Evolutionary conservation across 2,888 invertebrate genomes (phyloP), one percentile per base, ranked within the genome.

Genomic region (Meghimatium bilineatum): DNA sequence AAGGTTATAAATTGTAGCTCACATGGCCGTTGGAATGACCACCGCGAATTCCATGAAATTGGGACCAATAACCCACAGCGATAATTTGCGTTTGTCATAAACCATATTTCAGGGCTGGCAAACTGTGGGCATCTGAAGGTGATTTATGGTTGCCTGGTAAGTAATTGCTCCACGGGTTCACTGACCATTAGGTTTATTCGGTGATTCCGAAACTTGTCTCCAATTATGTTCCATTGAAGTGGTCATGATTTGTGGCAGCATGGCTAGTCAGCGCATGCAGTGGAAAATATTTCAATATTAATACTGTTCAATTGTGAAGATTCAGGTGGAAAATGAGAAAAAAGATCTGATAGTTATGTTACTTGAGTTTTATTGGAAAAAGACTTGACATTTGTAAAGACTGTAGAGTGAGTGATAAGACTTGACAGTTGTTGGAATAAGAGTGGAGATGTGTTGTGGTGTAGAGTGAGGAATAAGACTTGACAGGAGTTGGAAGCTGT

Each of bases 51-150:
- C 34, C 20, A 1, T 52, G 60, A 56, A 80, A 71, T n/a, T 52
- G 80, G 71, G 29, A 67, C 71, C 52, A 49, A 8, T 32, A 52
- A 74, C 36, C 44, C 32, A 12, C 17, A 12, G 34, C 34, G 32
- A 34, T 38, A 69, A 71, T 80, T 71, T 71, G 71, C 36, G 44
- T 34, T 69, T 80, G 80, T 71, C 80, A 80, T 69, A 71, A 71
- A 44, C 69, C 80, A 71, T 71, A 80, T 71, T 71, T 52, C 71
- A 80, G 0, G 36, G 32, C n/a, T 66, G n/a, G 67, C 36, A n/a
- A 36, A 17, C 23, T 38, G 14, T 3, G 60, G 5, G 14, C 38
- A 38, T 8, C 38, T 0, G 1, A 77, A 26, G 23, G 63, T 14
- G 1, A 38, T 63, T 60, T 77, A 52, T 52, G 74, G 52, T 29